Evolutionary conservation across 1,140 invertebrate genomes (phyloP).

Genomic region (Pygmarrhopalites habei): DNA sequence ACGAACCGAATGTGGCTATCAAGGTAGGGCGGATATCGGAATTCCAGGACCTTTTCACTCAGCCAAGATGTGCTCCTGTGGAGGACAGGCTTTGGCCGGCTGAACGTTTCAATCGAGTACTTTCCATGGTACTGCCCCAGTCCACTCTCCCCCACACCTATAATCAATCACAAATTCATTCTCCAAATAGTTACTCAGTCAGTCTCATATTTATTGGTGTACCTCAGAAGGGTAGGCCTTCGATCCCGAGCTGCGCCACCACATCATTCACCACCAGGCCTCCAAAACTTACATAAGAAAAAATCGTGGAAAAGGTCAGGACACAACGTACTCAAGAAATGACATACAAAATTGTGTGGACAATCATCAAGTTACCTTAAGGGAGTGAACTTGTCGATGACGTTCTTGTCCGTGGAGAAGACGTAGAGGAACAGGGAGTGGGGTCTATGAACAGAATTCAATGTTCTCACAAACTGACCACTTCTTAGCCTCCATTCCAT

Average conservation of each 20-base stretch:
- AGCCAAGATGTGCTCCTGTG: conserved; percentile 61
- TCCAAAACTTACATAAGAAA: conserved; percentile 75
- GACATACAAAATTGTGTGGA: too few species aligned
- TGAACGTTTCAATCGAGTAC: conserved; percentile 83
- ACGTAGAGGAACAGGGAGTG: conserved; percentile 78
- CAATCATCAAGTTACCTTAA: too few species aligned
- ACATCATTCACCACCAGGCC: too few species aligned
- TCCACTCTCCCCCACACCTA: conserved; percentile 55
- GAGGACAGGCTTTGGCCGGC: conserved; percentile 81
- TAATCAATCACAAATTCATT: not conserved
- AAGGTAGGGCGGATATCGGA: conserved; percentile 34
- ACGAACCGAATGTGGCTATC: too few species aligned
- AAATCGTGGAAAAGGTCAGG: too few species aligned
- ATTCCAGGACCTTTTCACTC: conserved; percentile 60
- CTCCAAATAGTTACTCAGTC: too few species aligned
- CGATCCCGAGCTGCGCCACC: too few species aligned
- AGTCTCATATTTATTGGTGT: not conserved
- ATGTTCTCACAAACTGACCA: not conserved
- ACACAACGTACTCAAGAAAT: too few species aligned
- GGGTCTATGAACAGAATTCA: not conserved
- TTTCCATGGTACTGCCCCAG: conserved; percentile 91
- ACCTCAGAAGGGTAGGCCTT: not conserved
- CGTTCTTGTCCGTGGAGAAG: conserved; percentile 66
- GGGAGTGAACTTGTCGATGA: conserved; percentile 64
- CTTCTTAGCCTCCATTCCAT: not conserved